Evolutionary conservation across 2,888 invertebrate genomes (phyloP).

Genomic region (Dynastes maya): DNA sequence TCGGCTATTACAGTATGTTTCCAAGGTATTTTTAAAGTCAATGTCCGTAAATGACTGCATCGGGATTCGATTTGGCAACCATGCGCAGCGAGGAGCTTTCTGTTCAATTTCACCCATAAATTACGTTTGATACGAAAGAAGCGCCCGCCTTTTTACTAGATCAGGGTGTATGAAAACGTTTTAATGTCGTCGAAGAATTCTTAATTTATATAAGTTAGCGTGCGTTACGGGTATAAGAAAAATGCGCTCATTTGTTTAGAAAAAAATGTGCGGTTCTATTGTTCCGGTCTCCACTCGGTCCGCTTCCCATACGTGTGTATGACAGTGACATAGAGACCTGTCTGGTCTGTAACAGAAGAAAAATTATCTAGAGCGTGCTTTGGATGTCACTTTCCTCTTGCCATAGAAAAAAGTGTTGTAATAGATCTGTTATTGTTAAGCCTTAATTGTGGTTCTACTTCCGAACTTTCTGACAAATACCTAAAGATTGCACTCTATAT

Average conservation of each 20-base stretch:
- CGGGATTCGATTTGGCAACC: slow-evolving; percentile 45
- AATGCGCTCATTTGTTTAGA: slow-evolving; percentile 41
- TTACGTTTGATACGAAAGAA: slow-evolving; percentile 23
- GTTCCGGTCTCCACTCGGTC: slow-evolving; percentile 41
- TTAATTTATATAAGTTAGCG: slow-evolving; percentile 23
- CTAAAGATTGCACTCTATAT: not conserved
- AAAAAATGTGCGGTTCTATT: slow-evolving; percentile 40
- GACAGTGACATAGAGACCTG: slow-evolving; percentile 58
- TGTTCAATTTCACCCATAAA: slow-evolving; percentile 45
- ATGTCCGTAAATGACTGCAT: slow-evolving; percentile 42
- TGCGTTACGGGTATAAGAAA: slow-evolving; percentile 29
- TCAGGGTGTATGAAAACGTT: not conserved
- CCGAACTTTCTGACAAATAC: slow-evolving; percentile 34
- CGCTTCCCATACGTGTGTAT: slow-evolving; percentile 52
- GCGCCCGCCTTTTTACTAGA: not conserved
- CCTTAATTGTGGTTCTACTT: slow-evolving; percentile 48
- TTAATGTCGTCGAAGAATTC: slow-evolving; percentile 18
- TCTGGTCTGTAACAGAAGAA: slow-evolving; percentile 51
- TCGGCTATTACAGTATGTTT: slow-evolving; percentile 49
- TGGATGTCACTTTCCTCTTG: slow-evolving; percentile 48
- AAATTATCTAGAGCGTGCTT: slow-evolving; percentile 50
- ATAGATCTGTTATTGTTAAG: slow-evolving; percentile 51
- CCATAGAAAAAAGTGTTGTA: slow-evolving; percentile 46
- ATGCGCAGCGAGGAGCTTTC: slow-evolving; percentile 25
- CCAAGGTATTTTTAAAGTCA: slow-evolving; percentile 41